A percentile compares a stretch with the other conserved stretches of the same genome.
Evolutionary conservation across 2,797 vertebrate species (phyloP).

Genomic region (Pitangus sulphuratus): DNA sequence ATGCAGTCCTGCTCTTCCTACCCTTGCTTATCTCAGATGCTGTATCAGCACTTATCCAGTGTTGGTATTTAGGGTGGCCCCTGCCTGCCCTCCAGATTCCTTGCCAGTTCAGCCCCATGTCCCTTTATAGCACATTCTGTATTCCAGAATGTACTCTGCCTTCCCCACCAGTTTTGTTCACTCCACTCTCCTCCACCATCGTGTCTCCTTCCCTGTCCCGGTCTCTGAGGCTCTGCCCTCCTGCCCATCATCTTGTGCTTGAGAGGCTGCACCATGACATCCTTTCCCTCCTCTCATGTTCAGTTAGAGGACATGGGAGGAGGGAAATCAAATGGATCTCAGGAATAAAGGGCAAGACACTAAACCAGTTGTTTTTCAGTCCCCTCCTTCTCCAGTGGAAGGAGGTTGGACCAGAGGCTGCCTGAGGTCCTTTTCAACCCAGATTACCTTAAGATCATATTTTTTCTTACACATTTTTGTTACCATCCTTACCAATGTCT

Average conservation of each 20-base stretch:
- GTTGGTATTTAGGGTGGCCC: not conserved
- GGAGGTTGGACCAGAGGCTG: not conserved
- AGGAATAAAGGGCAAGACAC: not conserved
- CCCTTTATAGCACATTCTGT: fast-evolving
- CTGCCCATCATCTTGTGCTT: not conserved
- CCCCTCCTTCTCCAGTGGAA: not conserved
- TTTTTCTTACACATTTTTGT: not conserved
- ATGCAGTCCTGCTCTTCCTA: not conserved
- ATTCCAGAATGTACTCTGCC: not conserved
- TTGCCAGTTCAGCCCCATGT: not conserved
- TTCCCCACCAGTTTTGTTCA: not conserved
- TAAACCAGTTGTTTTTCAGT: not conserved
- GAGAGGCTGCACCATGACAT: not conserved
- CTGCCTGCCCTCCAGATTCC: not conserved
- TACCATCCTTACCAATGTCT: not conserved
- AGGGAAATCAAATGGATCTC: not conserved
- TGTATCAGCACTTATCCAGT: not conserved
- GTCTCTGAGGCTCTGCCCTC: not conserved
- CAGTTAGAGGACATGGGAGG: not conserved
- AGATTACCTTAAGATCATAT: not conserved
- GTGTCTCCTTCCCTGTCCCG: not conserved
- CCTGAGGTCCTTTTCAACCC: not conserved
- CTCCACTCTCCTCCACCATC: not conserved
- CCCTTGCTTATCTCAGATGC: not conserved
- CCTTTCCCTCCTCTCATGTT: not conserved